Conservation (phyloP, 2,113 vertebrate genomes). For the Myrmecobius fasciatus region DNA sequence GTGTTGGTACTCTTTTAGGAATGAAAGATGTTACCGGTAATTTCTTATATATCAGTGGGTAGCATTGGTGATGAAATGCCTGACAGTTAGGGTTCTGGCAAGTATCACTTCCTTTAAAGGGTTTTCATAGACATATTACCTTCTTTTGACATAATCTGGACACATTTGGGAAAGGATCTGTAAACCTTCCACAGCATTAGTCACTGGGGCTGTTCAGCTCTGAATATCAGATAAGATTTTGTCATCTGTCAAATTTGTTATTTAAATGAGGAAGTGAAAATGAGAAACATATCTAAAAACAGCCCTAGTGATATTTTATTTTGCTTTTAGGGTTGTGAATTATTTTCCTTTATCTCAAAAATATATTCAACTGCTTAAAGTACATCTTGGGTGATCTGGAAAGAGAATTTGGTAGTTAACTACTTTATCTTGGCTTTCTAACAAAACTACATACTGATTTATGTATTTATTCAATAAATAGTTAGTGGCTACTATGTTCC, state of each 20-base stretch:
- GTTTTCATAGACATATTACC: neutral
- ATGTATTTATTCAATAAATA: neutral
- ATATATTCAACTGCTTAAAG: neutral
- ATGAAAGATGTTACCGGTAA: neutral
- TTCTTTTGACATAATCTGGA: neutral
- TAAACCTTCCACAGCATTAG: neutral
- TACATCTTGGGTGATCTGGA: slow-evolving; percentile 12
- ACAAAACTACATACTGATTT: neutral
- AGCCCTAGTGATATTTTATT: neutral
- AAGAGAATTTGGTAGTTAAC: neutral
- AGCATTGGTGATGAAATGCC: neutral
- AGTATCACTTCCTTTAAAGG: neutral
- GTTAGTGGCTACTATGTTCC: neutral
- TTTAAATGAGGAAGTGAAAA: slow-evolving; percentile 53
- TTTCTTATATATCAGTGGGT: neutral
- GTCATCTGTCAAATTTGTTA: slow-evolving; percentile 37
- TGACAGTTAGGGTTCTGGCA: neutral
- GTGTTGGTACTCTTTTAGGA: neutral
- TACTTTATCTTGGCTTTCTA: slow-evolving; percentile 1
- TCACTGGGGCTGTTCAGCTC: neutral
- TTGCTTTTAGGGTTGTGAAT: neutral
- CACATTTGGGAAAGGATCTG: slow-evolving; percentile 5
- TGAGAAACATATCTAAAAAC: slow-evolving; percentile 29
- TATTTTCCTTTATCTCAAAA: slow-evolving; percentile 11
- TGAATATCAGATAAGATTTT: slow-evolving; percentile 30